Conservation (phyloP, 2,113 vertebrate genomes). For the Phyllostomus hastatus region DNA sequence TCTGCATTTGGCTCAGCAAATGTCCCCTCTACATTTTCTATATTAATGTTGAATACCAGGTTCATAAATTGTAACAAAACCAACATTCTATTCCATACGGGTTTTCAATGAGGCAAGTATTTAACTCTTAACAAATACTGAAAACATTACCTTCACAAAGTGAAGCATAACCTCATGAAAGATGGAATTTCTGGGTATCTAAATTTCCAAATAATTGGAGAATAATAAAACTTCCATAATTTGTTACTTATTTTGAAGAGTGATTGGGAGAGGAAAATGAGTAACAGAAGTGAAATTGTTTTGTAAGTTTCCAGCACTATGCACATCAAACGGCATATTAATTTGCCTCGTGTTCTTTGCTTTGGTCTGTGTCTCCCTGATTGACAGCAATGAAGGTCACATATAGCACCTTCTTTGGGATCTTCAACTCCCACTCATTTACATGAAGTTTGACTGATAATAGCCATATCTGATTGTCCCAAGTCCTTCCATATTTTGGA, state of each 20-base stretch:
- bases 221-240: slow-evolving; percentile 5
- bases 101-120: slow-evolving; percentile 35
- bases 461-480: neutral
- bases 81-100: slow-evolving; percentile 29
- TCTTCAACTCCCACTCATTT: neutral
- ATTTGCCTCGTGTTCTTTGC: neutral
- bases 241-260: neutral
- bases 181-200: neutral
- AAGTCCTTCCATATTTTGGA: neutral
- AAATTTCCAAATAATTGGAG: neutral
- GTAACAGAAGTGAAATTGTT: neutral
- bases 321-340: neutral
- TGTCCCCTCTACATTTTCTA: neutral
- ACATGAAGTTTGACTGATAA: neutral
- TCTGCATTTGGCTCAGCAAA: slow-evolving; percentile 43
- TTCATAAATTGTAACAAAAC: slow-evolving; percentile 62
- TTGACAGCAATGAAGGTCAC: neutral
- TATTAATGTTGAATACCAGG: slow-evolving; percentile 33
- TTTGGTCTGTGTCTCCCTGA: neutral
- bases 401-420: neutral
- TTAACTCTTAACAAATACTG: slow-evolving; percentile 64
- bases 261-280: neutral
- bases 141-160: neutral
- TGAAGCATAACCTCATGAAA: slow-evolving; percentile 1
- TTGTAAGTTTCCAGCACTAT: neutral